These are phyloP conservation scores for Allophyes oxyacanthae DNA, from an alignment of 2,888 invertebrate genomes.

Conservation along the genomic window DNA sequence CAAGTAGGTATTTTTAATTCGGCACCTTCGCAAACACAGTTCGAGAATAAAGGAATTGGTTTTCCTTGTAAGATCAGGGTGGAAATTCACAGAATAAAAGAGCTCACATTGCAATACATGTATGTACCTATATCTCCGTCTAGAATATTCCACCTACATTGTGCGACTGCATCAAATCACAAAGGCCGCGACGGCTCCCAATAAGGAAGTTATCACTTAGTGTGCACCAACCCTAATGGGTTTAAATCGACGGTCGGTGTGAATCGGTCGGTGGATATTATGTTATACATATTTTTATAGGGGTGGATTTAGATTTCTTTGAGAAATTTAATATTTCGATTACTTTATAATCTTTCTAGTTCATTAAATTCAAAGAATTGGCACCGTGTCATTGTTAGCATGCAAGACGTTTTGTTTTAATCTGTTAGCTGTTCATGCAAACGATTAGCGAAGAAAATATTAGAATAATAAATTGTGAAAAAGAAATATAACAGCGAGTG, in stretches of 20 bases:
- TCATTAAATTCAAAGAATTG: no score
- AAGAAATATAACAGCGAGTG: no score
- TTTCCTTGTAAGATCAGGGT: background rate
- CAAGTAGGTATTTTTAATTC: no score
- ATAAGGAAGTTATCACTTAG: slow-evolving; percentile 78
- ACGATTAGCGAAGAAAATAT: no score
- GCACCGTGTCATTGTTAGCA: no score
- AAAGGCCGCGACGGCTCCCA: slow-evolving; percentile 61
- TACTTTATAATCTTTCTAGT: no score
- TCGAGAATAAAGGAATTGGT: no score
- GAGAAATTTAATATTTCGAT: slow-evolving; percentile 4
- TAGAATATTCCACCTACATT: slow-evolving; percentile 46
- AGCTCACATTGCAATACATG: slow-evolving; percentile 11
- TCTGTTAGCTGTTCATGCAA: no score
- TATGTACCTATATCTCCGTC: slow-evolving; percentile 36
- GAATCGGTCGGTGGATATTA: slow-evolving; percentile 38
- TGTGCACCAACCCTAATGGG: slow-evolving; percentile 64
- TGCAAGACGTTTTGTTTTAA: no score
- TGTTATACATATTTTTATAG: slow-evolving; percentile 6
- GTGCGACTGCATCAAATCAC: slow-evolving; percentile 64
- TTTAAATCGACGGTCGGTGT: slow-evolving; percentile 56
- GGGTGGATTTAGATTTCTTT: slow-evolving; percentile 17
- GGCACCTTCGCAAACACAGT: no score
- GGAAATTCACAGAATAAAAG: background rate
- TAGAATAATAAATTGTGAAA: no score